A percentile compares a stretch with the other conserved stretches of the same genome.
These are phyloP conservation scores for Oncorhynchus kisutch DNA, from an alignment of 2,113 vertebrate species.

Conservation along the genomic window DNA sequence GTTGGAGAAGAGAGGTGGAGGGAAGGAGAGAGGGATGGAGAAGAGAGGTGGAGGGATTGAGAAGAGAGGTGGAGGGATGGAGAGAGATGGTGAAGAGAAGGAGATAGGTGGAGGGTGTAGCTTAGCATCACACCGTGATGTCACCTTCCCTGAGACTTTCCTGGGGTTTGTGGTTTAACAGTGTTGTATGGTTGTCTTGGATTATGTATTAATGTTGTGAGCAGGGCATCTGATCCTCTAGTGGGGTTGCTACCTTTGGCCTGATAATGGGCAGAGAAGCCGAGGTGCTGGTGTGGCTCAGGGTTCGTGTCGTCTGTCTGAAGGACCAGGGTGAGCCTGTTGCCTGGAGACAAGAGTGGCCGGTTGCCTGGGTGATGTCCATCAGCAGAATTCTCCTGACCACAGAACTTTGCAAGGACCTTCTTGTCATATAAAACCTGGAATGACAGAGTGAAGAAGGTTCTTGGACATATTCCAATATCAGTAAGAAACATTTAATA, in stretches of 20 bases:
- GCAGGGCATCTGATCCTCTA: not conserved
- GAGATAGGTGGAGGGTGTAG: not conserved
- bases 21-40: no score
- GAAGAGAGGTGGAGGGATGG: no score
- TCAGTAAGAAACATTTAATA: not conserved
- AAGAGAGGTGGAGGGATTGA: no score
- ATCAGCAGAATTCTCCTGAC: constrained; percentile 70
- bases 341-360: constrained; percentile 78
- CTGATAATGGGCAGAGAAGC: constrained; percentile 86
- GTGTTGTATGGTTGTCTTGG: not conserved
- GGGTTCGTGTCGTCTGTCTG: constrained; percentile 83
- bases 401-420: constrained; percentile 84
- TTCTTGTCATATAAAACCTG: constrained; percentile 81
- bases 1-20: no score
- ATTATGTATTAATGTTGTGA: not conserved
- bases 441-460: not conserved
- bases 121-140: no score
- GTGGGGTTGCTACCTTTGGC: constrained; percentile 76
- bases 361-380: constrained; percentile 75
- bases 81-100: not conserved
- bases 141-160: no score
- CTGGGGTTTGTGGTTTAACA: no score
- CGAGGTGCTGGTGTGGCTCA: constrained; percentile 70
- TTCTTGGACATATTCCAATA: not conserved
- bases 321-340: constrained; percentile 80